These are phyloP conservation scores for Champsocephalus gunnari DNA, from an alignment of 2,797 vertebrate genomes.

Conservation along the genomic window DNA sequence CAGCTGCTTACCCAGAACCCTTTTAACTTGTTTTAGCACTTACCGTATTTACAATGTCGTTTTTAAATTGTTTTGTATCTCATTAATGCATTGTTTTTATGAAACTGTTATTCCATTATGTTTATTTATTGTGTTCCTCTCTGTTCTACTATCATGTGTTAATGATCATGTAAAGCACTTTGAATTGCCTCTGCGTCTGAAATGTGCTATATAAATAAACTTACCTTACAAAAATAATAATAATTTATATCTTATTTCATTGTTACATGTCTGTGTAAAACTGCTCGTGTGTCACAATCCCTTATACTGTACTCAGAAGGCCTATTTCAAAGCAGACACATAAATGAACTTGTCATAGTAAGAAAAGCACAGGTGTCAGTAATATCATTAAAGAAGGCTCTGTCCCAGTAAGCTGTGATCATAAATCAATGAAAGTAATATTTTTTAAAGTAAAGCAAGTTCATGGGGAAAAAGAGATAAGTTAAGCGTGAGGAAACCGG, in stretches of 20 bases:
- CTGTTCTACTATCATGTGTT: too few species aligned
- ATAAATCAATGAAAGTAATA: neutral
- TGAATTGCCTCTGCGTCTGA: too few species aligned
- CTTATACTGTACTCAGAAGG: neutral
- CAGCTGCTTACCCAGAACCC: too few species aligned
- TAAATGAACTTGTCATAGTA: neutral
- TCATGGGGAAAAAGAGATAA: neutral
- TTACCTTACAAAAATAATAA: neutral
- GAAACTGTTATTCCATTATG: too few species aligned
- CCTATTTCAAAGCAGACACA: neutral
- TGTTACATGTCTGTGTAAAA: neutral
- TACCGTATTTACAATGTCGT: too few species aligned
- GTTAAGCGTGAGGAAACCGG: neutral
- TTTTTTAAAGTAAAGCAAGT: neutral
- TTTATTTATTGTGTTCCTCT: too few species aligned
- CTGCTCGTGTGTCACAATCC: neutral
- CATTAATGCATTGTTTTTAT: too few species aligned
- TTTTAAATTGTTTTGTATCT: too few species aligned
- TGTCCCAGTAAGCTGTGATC: neutral
- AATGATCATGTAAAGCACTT: too few species aligned
- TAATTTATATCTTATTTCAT: neutral
- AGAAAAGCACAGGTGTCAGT: neutral
- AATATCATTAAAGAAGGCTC: neutral
- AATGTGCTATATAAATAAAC: too few species aligned
- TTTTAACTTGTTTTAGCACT: too few species aligned